Conservation (phyloP, 2,797 vertebrate species). For the Argentina silus region DNA sequence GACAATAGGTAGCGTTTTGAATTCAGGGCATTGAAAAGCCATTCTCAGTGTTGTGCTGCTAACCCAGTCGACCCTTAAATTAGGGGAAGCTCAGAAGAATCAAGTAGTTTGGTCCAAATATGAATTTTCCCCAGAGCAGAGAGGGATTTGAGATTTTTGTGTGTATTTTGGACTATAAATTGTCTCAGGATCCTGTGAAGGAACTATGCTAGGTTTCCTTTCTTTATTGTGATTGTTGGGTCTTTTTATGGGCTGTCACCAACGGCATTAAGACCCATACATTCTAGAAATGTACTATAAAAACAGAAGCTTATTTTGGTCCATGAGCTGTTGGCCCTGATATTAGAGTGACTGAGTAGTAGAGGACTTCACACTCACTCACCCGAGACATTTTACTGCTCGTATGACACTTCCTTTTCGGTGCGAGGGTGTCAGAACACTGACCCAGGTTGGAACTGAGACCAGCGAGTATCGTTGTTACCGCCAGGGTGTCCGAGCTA, state of each 20-base stretch:
- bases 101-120: slow-evolving; percentile 45
- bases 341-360: slow-evolving; percentile 55
- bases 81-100: slow-evolving; percentile 77
- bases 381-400: slow-evolving; percentile 40
- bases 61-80: slow-evolving; percentile 61
- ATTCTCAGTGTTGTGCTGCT: slow-evolving; percentile 36
- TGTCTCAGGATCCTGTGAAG: slow-evolving; percentile 58
- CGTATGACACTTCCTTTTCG: slow-evolving; percentile 54
- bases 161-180: slow-evolving; percentile 65
- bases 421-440: slow-evolving; percentile 6
- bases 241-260: slow-evolving; percentile 63
- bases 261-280: slow-evolving; percentile 43
- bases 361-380: slow-evolving; percentile 27
- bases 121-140: slow-evolving; percentile 52
- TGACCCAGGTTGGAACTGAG: slow-evolving; percentile 12
- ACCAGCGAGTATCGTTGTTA: not conserved
- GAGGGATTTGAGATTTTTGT: slow-evolving; percentile 61
- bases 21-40: slow-evolving; percentile 57
- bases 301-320: slow-evolving; percentile 60
- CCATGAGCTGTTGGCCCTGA: slow-evolving; percentile 49
- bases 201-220: slow-evolving; percentile 70
- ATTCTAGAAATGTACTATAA: slow-evolving; percentile 34
- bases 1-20: slow-evolving; percentile 64
- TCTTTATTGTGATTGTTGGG: slow-evolving; percentile 70
- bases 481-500: slow-evolving; percentile 58